Evolutionary conservation across 2,888 invertebrate species (phyloP), one percentile per base, ranked within the genome.

Genomic region (Acronicta aceris): DNA sequence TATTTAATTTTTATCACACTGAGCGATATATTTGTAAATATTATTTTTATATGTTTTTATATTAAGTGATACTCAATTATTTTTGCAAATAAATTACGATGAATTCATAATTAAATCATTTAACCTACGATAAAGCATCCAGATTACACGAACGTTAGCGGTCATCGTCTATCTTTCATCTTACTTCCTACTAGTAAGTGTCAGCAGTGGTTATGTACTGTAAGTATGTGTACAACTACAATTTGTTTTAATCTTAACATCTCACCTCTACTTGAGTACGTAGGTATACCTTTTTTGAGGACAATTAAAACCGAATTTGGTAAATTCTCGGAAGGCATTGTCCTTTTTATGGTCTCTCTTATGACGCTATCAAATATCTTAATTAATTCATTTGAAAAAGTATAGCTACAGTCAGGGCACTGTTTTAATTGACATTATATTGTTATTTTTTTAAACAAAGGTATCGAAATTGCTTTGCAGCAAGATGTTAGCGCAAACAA

Each of bases 281-380:
- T 33, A 33, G 33, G 33, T 12, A 33, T 30, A 30, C 7, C 10
- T 6, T 12, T 33, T 65, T 59, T 63, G 49, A 51, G 65, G 47
- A 65, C 63, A 74, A 78, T 79, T 77, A 72, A 80, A 72, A 65
- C 68, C 61, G 48, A 74, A 65, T 74, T 70, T 65, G 69, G 68
- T 56, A 71, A 65, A 74, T 55, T 67, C 63, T 75, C 67, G 56
- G 46, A 71, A 81, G 86, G 78, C 86, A 84, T 84, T 89, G 87
- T 77, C 85, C 89, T 86, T 81, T 88, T 88, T 86, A 89, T 78
- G 78, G 69, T 64, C 57, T 79, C 65, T 79, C 77, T 82, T 83
- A 81, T 87, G 87, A 89, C 88, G 76, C 65, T 79, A 89, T 88
- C 85, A 74, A 62, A 74, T 72, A 72, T 13, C 74, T 27, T 10